These are phyloP conservation scores for Heteromyza rotundicornis DNA, from an alignment of 2,888 invertebrate species.

Conservation along the genomic window DNA sequence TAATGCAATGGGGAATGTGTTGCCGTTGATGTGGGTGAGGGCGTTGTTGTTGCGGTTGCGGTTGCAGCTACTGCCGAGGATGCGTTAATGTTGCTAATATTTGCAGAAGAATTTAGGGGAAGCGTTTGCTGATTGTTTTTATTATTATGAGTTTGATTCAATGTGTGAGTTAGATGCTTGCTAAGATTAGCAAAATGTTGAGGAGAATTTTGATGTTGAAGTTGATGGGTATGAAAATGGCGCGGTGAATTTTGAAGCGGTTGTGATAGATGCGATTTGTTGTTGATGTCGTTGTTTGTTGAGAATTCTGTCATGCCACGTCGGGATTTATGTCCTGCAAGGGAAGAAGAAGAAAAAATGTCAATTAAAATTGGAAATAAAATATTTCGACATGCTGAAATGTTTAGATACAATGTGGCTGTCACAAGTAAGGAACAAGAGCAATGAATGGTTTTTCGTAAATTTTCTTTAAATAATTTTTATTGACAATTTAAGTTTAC, in stretches of 20 bases:
- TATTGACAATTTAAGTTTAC: no score
- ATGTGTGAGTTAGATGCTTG: conserved; percentile 38
- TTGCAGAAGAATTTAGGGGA: conserved; percentile 38
- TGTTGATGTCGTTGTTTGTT: conserved; percentile 58
- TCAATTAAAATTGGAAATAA: conserved; percentile 9
- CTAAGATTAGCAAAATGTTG: conserved; percentile 29
- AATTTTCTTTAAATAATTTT: no score
- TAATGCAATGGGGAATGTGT: conserved; percentile 54
- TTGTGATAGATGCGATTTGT: conserved; percentile 59
- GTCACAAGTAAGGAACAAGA: neutral
- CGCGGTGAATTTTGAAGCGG: conserved; percentile 59
- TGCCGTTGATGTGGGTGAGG: conserved; percentile 40
- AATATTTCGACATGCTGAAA: neutral
- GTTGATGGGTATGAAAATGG: conserved; percentile 41
- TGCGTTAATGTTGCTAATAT: conserved; percentile 25
- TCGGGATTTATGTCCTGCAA: conserved; percentile 60
- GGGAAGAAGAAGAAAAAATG: conserved; percentile 16
- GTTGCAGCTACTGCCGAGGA: conserved; percentile 38
- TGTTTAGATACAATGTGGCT: neutral
- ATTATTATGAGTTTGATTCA: conserved; percentile 42
- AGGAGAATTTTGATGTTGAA: conserved; percentile 38
- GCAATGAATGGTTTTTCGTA: neutral
- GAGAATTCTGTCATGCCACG: conserved; percentile 64
- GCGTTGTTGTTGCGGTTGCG: conserved; percentile 36
- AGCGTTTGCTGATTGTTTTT: conserved; percentile 46